Evolutionary conservation across 2,797 vertebrate species (phyloP).

Genomic region (Anniella stebbinsi): DNA sequence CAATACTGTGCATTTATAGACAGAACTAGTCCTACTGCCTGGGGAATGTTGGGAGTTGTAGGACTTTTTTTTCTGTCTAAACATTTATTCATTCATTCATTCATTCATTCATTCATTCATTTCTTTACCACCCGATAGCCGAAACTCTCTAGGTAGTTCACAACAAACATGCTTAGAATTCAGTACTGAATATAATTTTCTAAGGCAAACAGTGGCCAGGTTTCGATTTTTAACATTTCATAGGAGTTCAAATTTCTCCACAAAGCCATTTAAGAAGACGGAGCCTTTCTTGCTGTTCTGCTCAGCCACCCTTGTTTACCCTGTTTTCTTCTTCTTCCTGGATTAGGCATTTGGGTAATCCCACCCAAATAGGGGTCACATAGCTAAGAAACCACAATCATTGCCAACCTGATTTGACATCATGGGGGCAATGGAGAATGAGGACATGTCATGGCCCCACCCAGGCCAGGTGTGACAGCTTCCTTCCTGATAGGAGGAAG

Average conservation of each 20-base stretch:
- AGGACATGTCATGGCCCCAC: not conserved
- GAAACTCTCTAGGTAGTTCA: no score
- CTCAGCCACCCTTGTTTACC: not conserved
- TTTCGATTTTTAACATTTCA: not conserved
- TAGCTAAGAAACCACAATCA: not conserved
- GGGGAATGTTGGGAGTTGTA: no score
- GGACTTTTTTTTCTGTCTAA: not conserved
- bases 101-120: no score
- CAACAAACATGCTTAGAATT: not conserved
- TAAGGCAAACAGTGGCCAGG: not conserved
- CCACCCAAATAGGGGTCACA: not conserved
- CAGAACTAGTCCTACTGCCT: no score
- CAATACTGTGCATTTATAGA: no score
- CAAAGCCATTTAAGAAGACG: not conserved
- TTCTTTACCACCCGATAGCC: no score
- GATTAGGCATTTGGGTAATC: not conserved
- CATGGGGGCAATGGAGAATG: not conserved
- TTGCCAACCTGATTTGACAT: not conserved
- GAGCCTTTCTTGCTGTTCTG: not conserved
- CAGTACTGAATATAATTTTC: not conserved
- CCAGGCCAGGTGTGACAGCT: no score
- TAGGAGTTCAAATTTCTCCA: not conserved
- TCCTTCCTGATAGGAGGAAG: not conserved
- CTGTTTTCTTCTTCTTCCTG: not conserved
- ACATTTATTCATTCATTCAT: not conserved